Percentiles rank a stretch among this genome's conserved stretches.
Conservation (phyloP, 2,888 invertebrate species). For the Harpagoxenus sublaevis region DNA sequence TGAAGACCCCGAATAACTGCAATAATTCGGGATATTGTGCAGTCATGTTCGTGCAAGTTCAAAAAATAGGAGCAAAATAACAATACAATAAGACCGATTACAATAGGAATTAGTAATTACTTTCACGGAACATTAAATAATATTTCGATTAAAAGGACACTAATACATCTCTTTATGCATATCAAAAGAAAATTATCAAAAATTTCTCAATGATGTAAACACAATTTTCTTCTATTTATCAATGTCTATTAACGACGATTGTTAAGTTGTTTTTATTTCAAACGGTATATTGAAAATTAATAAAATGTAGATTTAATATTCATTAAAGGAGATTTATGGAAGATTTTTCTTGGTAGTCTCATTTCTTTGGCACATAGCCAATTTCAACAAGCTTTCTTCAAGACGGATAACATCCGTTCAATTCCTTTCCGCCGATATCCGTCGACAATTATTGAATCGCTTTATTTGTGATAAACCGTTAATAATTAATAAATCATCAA, state of each 20-base stretch:
- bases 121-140: not conserved
- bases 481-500: conserved; percentile 15
- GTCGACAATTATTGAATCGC: conserved; percentile 19
- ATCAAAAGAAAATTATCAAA: not conserved
- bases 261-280: conserved; percentile 10
- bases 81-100: not conserved
- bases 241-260: not conserved
- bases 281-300: conserved; percentile 14
- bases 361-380: conserved; percentile 24
- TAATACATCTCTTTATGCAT: not conserved
- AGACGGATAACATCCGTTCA: conserved; percentile 12
- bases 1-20: conserved; percentile 12
- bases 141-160: not conserved
- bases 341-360: conserved; percentile 10
- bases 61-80: not conserved
- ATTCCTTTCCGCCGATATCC: not conserved
- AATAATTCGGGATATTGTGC: conserved; percentile 29
- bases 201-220: not conserved
- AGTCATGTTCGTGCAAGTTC: not conserved
- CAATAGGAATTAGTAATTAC: not conserved
- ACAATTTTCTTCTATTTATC: not conserved
- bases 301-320: conserved; percentile 37
- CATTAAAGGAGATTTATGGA: conserved; percentile 20
- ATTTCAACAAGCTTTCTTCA: conserved; percentile 31
- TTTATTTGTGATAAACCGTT: conserved; percentile 8